A percentile compares a stretch with the other conserved stretches of the same genome.
Evolutionary conservation across 2,888 invertebrate species (phyloP).

Genomic region (Leptinotarsa haldemani): DNA sequence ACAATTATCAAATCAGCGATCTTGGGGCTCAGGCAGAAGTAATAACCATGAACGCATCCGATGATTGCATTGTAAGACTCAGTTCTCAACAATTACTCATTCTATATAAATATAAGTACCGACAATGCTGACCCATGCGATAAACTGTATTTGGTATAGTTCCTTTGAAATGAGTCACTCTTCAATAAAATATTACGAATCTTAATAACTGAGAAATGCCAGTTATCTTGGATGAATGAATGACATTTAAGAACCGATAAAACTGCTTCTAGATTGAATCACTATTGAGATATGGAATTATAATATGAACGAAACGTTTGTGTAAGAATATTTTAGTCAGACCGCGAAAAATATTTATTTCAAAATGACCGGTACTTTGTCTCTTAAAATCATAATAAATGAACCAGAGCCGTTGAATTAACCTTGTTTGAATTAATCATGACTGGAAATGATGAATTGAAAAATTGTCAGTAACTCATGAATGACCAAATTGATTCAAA

Average conservation of each 20-base stretch:
- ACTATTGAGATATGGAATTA: not conserved
- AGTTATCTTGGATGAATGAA: not conserved
- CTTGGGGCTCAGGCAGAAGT: not conserved
- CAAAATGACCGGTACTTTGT: no score
- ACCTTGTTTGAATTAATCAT: no score
- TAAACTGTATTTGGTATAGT: not conserved
- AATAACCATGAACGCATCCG: not conserved
- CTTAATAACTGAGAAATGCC: not conserved
- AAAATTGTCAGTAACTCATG: no score
- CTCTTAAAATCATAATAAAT: no score
- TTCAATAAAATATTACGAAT: not conserved
- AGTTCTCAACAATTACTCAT: slow-evolving; percentile 10
- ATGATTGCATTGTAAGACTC: slow-evolving; percentile 2
- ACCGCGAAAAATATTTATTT: no score
- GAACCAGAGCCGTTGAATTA: no score
- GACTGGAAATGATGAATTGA: no score
- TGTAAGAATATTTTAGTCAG: not conserved
- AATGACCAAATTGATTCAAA: no score
- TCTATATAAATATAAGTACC: slow-evolving; percentile 7
- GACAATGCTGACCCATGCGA: slow-evolving; percentile 7
- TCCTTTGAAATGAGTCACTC: not conserved
- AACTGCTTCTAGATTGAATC: not conserved
- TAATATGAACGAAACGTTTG: not conserved
- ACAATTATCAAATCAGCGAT: no score
- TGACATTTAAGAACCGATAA: not conserved